Evolutionary conservation across 92 coral and sea anemone genomes (phyloP).

Genomic region (Palythoa heliodiscus): DNA sequence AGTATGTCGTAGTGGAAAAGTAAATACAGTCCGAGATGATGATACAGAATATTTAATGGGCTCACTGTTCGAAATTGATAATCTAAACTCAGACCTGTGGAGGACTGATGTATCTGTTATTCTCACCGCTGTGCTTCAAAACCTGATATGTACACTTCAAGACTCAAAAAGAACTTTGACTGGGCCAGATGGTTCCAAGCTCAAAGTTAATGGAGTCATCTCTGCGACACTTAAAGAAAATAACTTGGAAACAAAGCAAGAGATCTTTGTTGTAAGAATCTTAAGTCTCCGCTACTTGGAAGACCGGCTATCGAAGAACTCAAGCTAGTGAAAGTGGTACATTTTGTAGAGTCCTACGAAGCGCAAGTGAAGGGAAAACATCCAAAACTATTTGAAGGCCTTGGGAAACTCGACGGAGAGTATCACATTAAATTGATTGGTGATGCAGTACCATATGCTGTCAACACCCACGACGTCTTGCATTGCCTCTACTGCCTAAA

Average conservation of each 20-base stretch:
- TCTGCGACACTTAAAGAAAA: not conserved
- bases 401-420: too few species aligned
- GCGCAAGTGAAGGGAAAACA: not conserved
- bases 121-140: not conserved
- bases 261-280: not conserved
- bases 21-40: constrained; percentile 1
- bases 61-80: not conserved
- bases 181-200: too few species aligned
- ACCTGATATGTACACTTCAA: not conserved
- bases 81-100: not conserved
- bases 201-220: too few species aligned
- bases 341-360: constrained; percentile 14
- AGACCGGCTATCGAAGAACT: constrained; percentile 40
- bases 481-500: constrained; percentile 38
- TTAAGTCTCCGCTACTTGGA: constrained; percentile 17
- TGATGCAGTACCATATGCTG: constrained; percentile 31
- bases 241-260: not conserved
- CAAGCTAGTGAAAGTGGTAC: constrained; percentile 18
- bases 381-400: too few species aligned
- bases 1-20: constrained; percentile 3
- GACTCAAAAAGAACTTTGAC: not conserved
- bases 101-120: too few species aligned
- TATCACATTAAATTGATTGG: not conserved
- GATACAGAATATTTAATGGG: too few species aligned
- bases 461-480: constrained; percentile 33